These are phyloP conservation scores for Tenthredo distinguenda DNA, from an alignment of 2,888 invertebrate genomes.

Conservation along the genomic window DNA sequence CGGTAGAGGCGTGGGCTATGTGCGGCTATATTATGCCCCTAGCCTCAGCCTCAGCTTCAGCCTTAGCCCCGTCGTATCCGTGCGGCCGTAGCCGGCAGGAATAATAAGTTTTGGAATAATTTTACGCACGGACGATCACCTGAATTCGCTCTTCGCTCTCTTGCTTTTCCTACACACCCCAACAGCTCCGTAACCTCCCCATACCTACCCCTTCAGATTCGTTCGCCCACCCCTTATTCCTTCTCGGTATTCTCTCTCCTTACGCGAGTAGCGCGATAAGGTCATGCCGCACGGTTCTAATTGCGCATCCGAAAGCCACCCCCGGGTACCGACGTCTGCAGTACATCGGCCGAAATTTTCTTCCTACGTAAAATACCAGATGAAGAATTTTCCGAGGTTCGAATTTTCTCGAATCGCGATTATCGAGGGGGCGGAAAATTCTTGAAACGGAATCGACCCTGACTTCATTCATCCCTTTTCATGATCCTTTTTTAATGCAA, in stretches of 20 bases:
- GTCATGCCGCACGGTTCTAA: slow-evolving; percentile 35
- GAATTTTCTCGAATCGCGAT: too few species aligned
- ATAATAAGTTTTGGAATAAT: slow-evolving; percentile 68
- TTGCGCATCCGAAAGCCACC: slow-evolving; percentile 25
- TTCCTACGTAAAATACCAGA: neutral
- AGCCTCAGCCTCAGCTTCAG: slow-evolving; percentile 4
- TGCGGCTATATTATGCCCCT: slow-evolving; percentile 38
- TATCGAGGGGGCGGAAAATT: too few species aligned
- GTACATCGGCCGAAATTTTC: neutral
- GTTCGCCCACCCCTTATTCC: slow-evolving; percentile 24
- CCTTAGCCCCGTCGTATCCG: slow-evolving; percentile 39
- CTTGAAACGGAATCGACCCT: neutral
- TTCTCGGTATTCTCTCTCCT: slow-evolving; percentile 30
- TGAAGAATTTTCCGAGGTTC: neutral
- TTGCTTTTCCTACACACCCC: slow-evolving; percentile 43
- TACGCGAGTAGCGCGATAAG: neutral
- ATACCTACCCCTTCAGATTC: neutral
- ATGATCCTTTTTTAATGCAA: neutral
- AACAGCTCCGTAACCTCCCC: slow-evolving; percentile 1
- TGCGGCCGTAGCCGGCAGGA: slow-evolving; percentile 58
- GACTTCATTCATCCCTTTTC: neutral
- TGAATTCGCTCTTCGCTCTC: slow-evolving; percentile 60
- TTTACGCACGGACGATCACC: slow-evolving; percentile 67
- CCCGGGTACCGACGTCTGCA: neutral
- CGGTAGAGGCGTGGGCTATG: slow-evolving; percentile 8